phyloP scores from a whole-genome alignment of 2,797 vertebrate genomes.

The Sternotherus odoratus region DNA sequence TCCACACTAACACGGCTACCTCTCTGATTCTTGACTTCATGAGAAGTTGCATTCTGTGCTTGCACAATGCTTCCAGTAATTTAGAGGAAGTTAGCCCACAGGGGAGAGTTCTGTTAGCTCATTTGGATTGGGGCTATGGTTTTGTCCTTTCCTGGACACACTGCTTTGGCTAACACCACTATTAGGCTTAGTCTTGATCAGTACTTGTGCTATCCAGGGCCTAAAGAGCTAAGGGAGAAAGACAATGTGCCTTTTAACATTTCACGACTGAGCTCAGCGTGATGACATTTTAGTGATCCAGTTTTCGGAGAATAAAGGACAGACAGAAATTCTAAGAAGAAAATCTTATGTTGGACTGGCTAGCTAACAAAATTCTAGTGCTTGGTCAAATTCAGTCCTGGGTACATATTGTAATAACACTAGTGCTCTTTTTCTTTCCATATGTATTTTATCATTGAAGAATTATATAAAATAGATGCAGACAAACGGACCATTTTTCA shows the following conservation, averaged over 20 bases:
- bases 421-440: neutral
- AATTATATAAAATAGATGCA: neutral
- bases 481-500: neutral
- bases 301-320: neutral
- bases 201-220: neutral
- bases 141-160: neutral
- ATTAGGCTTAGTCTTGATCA: conserved; percentile 28
- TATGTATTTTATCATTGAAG: neutral
- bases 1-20: no score
- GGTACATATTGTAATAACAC: neutral
- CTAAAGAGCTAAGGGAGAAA: neutral
- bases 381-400: neutral
- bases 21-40: no score
- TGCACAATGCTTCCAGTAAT: neutral
- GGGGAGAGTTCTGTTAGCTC: neutral
- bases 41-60: conserved; percentile 25
- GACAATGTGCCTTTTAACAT: neutral
- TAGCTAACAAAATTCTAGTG: neutral
- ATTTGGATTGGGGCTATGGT: neutral
- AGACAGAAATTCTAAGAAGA: neutral
- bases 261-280: neutral
- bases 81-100: conserved; percentile 44
- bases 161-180: neutral
- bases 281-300: conserved; percentile 16
- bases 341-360: neutral